Conservation (phyloP, 2,797 vertebrate species). For the Schizopygopsis malacanthus region DNA sequence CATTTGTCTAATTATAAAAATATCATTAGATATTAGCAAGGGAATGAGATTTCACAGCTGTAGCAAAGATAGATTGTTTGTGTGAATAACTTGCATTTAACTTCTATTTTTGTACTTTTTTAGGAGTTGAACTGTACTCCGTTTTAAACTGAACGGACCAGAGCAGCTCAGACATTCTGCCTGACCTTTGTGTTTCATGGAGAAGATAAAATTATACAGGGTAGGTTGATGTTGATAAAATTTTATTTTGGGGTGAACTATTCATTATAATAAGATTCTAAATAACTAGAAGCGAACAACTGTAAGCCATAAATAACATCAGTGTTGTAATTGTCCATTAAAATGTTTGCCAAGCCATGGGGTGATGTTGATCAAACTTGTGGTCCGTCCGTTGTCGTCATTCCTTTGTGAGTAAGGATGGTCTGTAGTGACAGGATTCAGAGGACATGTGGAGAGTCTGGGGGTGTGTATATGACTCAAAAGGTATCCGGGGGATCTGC, state of each 20-base stretch:
- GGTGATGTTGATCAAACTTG: background rate
- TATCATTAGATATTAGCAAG: background rate
- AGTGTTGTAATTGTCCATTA: conserved; percentile 9
- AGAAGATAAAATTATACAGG: background rate
- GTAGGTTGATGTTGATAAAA: background rate
- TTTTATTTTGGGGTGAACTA: conserved; percentile 2
- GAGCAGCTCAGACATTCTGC: background rate
- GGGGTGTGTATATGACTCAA: conserved; percentile 46
- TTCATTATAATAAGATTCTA: background rate
- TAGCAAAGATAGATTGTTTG: background rate
- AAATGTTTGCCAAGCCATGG: background rate
- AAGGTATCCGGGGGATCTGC: conserved; percentile 28
- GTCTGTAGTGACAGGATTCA: conserved; percentile 31
- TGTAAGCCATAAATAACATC: background rate
- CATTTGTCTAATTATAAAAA: too few species aligned
- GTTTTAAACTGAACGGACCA: background rate
- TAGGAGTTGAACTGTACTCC: background rate
- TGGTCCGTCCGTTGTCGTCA: conserved; percentile 2
- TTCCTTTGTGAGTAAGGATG: conserved; percentile 22
- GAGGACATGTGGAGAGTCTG: conserved; percentile 7
- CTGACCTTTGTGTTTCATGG: background rate
- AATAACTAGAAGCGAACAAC: background rate
- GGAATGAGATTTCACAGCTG: background rate
- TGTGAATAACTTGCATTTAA: background rate
- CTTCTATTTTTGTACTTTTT: background rate